phyloP scores from a whole-genome alignment of 35 echinoderm and acorn worm species.

The Acanthaster planci region DNA sequence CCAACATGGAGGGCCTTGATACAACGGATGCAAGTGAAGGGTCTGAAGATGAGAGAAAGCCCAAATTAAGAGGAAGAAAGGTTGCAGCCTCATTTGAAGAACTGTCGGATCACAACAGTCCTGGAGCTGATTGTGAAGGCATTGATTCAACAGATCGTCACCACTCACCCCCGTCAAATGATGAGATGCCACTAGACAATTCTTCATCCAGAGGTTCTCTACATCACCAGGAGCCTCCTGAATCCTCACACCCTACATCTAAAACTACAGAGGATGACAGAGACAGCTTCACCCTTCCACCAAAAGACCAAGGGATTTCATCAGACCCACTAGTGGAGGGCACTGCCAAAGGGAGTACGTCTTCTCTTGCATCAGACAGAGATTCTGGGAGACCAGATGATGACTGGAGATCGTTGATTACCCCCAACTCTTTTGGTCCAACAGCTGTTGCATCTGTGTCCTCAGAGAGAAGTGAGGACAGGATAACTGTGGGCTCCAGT shows the following conservation, averaged over 20 bases:
- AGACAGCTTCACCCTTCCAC: neutral
- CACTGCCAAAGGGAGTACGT: neutral
- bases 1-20: neutral
- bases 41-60: neutral
- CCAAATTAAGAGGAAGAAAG: neutral
- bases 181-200: too few relatives aligned
- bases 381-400: too few relatives aligned
- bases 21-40: neutral
- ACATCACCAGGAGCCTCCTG: neutral
- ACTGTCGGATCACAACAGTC: neutral
- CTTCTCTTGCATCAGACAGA: too few relatives aligned
- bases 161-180: too few relatives aligned
- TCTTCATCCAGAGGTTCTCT: too few relatives aligned
- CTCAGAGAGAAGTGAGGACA: too few relatives aligned
- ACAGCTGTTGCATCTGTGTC: too few relatives aligned
- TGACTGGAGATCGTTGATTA: too few relatives aligned
- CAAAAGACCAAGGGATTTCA: neutral
- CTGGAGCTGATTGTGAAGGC: too few relatives aligned
- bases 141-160: too few relatives aligned
- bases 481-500: neutral
- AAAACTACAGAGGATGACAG: neutral
- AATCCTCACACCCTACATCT: neutral
- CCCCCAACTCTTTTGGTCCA: too few relatives aligned
- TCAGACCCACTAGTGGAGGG: neutral
- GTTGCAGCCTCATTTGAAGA: conserved; percentile 15